phyloP scores from a whole-genome alignment of 2,797 vertebrate species.

The Tokudaia tokunoshimensis region DNA sequence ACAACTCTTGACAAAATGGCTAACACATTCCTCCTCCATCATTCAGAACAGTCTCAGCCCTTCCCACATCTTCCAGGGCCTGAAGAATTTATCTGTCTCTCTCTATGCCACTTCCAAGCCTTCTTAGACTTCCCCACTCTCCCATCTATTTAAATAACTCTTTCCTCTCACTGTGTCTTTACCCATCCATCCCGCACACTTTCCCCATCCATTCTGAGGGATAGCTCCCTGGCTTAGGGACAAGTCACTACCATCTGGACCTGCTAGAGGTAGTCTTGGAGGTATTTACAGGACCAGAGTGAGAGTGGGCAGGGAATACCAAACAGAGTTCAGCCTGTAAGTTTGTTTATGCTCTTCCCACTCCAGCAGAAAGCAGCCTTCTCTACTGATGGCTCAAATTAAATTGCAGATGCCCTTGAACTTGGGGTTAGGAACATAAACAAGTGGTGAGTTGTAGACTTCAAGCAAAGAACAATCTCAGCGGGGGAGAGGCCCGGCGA shows the following conservation, averaged over 20 bases:
- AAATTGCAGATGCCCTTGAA: constrained; percentile 62
- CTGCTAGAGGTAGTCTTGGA: constrained; percentile 11
- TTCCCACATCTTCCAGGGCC: background rate
- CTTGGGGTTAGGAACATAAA: constrained; percentile 72
- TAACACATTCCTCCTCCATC: background rate
- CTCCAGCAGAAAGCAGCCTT: constrained; percentile 24
- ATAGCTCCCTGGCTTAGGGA: background rate
- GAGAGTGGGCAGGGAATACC: background rate
- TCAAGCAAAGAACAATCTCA: constrained; percentile 46
- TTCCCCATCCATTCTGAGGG: background rate
- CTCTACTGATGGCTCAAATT: constrained; percentile 65
- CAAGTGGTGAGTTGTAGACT: constrained; percentile 55
- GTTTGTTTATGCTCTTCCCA: constrained; percentile 36
- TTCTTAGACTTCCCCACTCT: background rate
- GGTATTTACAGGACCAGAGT: constrained; percentile 12
- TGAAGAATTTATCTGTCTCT: background rate
- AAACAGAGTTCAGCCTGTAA: constrained; percentile 31
- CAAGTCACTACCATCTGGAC: background rate
- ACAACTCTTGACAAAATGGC: background rate
- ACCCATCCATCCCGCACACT: background rate
- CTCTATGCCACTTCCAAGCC: background rate
- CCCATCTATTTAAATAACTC: background rate
- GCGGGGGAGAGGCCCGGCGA: constrained; percentile 50
- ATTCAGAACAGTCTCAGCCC: background rate
- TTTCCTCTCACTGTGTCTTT: background rate